Conservation (phyloP, 2,888 invertebrate species). For the Heteromyza rotundicornis region DNA sequence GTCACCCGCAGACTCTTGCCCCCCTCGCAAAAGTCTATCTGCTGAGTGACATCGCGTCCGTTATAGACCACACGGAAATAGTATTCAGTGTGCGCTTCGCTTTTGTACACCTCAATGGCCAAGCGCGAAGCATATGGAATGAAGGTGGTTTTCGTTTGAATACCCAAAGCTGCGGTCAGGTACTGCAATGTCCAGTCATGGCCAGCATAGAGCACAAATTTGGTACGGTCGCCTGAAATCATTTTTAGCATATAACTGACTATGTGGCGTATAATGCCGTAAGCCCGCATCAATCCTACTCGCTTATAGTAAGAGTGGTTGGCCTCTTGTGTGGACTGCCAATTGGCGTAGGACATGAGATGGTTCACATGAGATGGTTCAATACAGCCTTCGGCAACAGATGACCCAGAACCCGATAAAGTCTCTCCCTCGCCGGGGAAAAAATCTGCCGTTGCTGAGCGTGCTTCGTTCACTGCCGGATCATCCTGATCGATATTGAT, state of each 20-base stretch:
- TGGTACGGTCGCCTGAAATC: conserved; percentile 77
- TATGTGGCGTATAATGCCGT: conserved; percentile 83
- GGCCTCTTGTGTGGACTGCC: conserved; percentile 74
- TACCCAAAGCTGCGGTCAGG: conserved; percentile 79
- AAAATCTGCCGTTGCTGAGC: conserved; percentile 16
- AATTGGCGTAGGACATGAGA: conserved; percentile 81
- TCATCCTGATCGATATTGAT: conserved; percentile 63
- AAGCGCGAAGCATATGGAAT: conserved; percentile 88
- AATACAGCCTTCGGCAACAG: conserved; percentile 65
- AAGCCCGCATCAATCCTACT: conserved; percentile 76
- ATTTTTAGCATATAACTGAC: conserved; percentile 82
- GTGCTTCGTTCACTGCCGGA: conserved; percentile 24
- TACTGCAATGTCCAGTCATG: conserved; percentile 92
- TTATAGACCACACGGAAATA: conserved; percentile 85
- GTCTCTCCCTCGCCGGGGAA: conserved; percentile 23
- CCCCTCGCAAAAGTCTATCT: conserved; percentile 79
- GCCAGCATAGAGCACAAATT: conserved; percentile 83
- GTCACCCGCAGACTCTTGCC: conserved; percentile 66
- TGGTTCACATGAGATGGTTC: conserved; percentile 77
- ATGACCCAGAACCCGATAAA: conserved; percentile 12
- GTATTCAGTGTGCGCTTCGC: conserved; percentile 69
- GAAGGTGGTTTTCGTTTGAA: conserved; percentile 65
- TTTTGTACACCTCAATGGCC: conserved; percentile 86
- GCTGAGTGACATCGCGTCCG: conserved; percentile 83
- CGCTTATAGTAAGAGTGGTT: conserved; percentile 68